phyloP scores from a whole-genome alignment of 1,140 invertebrate species.

The Solenopsis invicta region DNA sequence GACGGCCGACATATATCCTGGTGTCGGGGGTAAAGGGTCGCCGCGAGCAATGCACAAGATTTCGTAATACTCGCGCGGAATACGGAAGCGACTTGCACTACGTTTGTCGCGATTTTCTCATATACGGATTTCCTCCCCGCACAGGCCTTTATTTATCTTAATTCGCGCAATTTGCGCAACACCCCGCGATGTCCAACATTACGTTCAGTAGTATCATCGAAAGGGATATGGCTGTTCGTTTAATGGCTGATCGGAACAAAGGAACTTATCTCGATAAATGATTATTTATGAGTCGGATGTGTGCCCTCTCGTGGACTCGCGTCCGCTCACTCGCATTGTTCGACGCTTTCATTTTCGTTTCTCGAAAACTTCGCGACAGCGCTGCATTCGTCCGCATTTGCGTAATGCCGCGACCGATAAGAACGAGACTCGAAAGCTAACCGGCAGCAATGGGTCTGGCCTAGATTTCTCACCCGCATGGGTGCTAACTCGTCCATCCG shows the following conservation, averaged over 20 bases:
- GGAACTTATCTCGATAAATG: neutral
- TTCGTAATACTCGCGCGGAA: conserved; percentile 32
- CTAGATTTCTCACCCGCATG: conserved; percentile 84
- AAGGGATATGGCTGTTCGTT: neutral
- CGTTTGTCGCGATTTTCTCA: neutral
- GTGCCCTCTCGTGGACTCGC: neutral
- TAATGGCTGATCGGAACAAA: neutral
- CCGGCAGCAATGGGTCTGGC: conserved; percentile 72
- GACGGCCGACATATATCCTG: neutral
- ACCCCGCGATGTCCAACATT: neutral
- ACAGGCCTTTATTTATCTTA: neutral
- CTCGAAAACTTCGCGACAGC: conserved; percentile 69
- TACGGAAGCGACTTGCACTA: conserved; percentile 23
- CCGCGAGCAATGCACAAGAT: conserved; percentile 52
- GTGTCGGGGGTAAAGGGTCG: conserved; percentile 9
- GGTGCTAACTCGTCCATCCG: conserved; percentile 75
- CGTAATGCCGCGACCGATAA: conserved; percentile 73
- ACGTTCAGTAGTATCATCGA: neutral
- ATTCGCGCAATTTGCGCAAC: neutral
- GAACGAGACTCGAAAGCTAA: conserved; percentile 68
- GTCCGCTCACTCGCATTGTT: neutral
- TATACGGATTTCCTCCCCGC: neutral
- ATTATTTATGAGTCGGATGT: neutral
- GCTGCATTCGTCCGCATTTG: conserved; percentile 64
- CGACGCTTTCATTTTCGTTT: conserved; percentile 68